These are phyloP conservation scores for Lophius americanus DNA, from an alignment of 2,797 vertebrate species.

Conservation along the genomic window DNA sequence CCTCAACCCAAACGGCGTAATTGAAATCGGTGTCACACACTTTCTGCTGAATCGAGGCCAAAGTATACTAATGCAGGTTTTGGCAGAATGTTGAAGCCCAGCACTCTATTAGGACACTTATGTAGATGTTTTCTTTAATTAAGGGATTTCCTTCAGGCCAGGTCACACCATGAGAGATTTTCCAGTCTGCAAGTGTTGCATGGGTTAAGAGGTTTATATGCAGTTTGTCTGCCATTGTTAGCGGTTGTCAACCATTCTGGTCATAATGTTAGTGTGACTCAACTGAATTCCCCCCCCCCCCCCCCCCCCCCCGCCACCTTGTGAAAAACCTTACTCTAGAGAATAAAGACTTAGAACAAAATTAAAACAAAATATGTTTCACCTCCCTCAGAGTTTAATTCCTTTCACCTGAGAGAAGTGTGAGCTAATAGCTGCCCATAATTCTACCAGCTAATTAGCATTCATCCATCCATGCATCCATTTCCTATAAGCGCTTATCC, in stretches of 20 bases:
- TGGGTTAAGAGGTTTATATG: conserved; percentile 1
- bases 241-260: not conserved
- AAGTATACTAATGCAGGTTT: conserved; percentile 34
- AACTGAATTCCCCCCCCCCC: too few relatives aligned
- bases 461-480: too few relatives aligned
- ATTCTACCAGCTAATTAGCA: not conserved
- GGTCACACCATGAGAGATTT: conserved; percentile 4
- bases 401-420: not conserved
- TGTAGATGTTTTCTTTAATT: conserved; percentile 59
- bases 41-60: conserved; percentile 34
- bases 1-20: conserved; percentile 33
- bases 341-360: too few relatives aligned
- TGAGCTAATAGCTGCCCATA: too few relatives aligned
- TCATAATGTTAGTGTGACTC: not conserved
- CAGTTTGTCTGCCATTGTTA: conserved; percentile 12
- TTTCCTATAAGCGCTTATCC: too few relatives aligned
- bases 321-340: too few relatives aligned
- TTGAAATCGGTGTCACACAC: conserved; percentile 39
- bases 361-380: too few relatives aligned
- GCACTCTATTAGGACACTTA: conserved; percentile 43
- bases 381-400: not conserved
- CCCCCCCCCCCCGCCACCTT: too few relatives aligned
- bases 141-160: conserved; percentile 41
- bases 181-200: conserved; percentile 41
- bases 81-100: conserved; percentile 43